Evolutionary conservation across 2,888 invertebrate genomes (phyloP), one percentile per base, ranked within the genome.

Genomic region (Sialis lutaria): DNA sequence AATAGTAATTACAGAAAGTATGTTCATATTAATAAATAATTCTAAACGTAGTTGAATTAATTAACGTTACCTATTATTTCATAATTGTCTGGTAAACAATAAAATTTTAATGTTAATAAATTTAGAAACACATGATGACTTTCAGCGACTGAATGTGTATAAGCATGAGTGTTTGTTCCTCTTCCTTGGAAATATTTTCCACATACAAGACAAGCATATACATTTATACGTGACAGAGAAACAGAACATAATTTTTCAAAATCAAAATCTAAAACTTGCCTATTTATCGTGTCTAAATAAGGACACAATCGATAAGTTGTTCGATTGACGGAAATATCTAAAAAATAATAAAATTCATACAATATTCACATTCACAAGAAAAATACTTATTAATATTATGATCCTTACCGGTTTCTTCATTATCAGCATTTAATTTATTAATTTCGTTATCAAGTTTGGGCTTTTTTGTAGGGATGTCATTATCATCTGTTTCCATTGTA

Each of bases 201-300:
- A 65, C 98, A 99, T 1, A 99, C 92, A 50, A 99, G 74, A 61
- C 98, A 99, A 6, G 98, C 98, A 64, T 99, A 99, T 33, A 98
- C 97, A 72, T 99, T 99, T 55, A 98, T 93, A 58, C 98, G 81
- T 0, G 97, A 97, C 51, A 99, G 65, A 0, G 97, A 97, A 35
- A 99, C 87, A 0, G 97, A 97, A 63, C 98, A 99, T 30, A 99
- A 67, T 64, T 99, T 99, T 67, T 99, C 98, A 69, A 99, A 99
- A 69, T 99, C 98, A 69, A 99, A 99, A 67, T 99, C 98, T 50
- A 99, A 67, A 50, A 95, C 80, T 57, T 92, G 90, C 46, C 98
- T 75, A 65, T 98, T 96, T 50, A 99, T 99, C 1, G 97, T 97
- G 60, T 98, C 98, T 58, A 98, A 69, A 62, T 98, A 98, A 0